These are phyloP conservation scores for Colistium nudipinnis DNA, from an alignment of 2,113 vertebrate species.

Conservation along the genomic window DNA sequence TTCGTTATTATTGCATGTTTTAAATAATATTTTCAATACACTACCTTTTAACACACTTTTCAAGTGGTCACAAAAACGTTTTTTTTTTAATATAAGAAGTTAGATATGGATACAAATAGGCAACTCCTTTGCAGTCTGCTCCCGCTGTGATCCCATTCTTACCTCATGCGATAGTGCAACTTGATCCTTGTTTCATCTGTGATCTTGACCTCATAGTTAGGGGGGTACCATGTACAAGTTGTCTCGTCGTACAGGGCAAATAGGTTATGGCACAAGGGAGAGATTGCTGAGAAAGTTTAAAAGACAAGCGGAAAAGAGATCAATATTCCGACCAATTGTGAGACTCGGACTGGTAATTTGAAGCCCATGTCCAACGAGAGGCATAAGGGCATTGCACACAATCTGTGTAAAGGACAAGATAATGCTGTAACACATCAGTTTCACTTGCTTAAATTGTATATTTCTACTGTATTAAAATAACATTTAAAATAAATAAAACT, in stretches of 20 bases:
- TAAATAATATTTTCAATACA: not conserved
- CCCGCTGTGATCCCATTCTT: slow-evolving; percentile 29
- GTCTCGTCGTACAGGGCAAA: slow-evolving; percentile 91
- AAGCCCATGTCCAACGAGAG: not conserved
- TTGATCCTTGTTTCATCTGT: slow-evolving; percentile 85
- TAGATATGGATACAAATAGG: not conserved
- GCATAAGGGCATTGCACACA: not conserved
- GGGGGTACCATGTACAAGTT: slow-evolving; percentile 88
- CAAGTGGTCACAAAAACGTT: not conserved
- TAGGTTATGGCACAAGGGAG: slow-evolving; percentile 94
- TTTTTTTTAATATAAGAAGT: not conserved
- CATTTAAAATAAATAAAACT: too few relatives aligned
- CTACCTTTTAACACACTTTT: not conserved
- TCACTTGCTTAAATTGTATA: not conserved
- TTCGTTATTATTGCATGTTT: too few relatives aligned
- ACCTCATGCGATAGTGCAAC: slow-evolving; percentile 97
- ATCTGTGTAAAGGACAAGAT: not conserved
- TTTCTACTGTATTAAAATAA: not conserved
- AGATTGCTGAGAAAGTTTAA: slow-evolving; percentile 85
- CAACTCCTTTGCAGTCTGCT: not conserved
- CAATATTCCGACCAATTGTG: slow-evolving; percentile 11
- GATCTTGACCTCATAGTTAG: slow-evolving; percentile 88
- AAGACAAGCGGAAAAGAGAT: not conserved
- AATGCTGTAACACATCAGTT: not conserved
- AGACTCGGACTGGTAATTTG: not conserved